A percentile compares a stretch with the other conserved stretches of the same genome.
phyloP scores from a whole-genome alignment of 2,888 invertebrate genomes.

The Oscheius sp. region DNA sequence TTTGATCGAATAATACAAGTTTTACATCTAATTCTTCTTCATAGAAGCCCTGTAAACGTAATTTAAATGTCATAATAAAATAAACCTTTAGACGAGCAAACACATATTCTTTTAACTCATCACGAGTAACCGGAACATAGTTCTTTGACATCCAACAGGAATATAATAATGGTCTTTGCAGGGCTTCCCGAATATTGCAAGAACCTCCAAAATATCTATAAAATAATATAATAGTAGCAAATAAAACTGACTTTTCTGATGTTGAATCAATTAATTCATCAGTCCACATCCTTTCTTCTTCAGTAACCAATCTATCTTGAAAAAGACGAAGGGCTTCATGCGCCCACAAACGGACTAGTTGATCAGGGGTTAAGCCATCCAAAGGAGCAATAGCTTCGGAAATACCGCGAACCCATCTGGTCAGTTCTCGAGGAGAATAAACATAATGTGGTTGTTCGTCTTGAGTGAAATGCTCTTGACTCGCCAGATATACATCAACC shows the following conservation, averaged over 20 bases:
- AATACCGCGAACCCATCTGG: constrained; percentile 98
- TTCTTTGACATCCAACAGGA: constrained; percentile 99
- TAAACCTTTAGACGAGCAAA: constrained; percentile 85
- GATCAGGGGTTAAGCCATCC: constrained; percentile 89
- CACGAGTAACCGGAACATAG: constrained; percentile 93
- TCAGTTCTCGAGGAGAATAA: constrained; percentile 97
- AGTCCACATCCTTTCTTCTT: constrained; percentile 93
- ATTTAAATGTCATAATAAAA: not conserved
- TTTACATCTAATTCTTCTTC: constrained; percentile 99
- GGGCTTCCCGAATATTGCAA: constrained; percentile 76
- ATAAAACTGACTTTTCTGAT: constrained; percentile 76
- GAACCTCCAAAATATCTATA: constrained; percentile 86
- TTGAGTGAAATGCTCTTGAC: constrained; percentile 97
- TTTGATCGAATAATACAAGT: constrained; percentile 96
- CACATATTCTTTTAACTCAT: constrained; percentile 93
- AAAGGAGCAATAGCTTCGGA: constrained; percentile 96
- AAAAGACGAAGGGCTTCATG: constrained; percentile 97
- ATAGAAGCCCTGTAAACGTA: constrained; percentile 83
- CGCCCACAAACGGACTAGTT: constrained; percentile 96
- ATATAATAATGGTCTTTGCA: constrained; percentile 93
- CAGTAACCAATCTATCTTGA: constrained; percentile 88
- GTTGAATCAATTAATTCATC: constrained; percentile 94
- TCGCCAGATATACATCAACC: constrained; percentile 96
- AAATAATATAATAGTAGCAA: too few relatives aligned
- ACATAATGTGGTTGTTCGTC: constrained; percentile 99